Evolutionary conservation across 2,113 vertebrate genomes (phyloP).

Genomic region (Suncus etruscus): DNA sequence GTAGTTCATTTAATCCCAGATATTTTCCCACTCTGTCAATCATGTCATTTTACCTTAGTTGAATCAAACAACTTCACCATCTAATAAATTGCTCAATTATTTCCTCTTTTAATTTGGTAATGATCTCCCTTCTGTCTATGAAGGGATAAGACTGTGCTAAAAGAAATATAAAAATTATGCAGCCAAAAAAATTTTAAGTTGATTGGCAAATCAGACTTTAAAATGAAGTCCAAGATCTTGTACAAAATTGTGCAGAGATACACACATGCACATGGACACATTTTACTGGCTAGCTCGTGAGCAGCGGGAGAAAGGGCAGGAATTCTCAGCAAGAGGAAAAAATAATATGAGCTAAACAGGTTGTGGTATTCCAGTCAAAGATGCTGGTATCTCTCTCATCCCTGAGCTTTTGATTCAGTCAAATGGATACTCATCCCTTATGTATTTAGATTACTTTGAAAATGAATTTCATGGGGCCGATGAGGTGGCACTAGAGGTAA

Average conservation of each 20-base stretch:
- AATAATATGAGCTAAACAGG: not conserved
- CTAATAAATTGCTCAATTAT: constrained; percentile 28
- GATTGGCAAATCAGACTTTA: constrained; percentile 23
- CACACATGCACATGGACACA: not conserved
- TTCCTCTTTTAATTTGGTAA: constrained; percentile 37
- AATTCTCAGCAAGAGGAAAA: not conserved
- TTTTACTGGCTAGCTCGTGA: not conserved
- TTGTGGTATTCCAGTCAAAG: not conserved
- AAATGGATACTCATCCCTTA: not conserved
- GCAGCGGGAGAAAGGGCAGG: not conserved
- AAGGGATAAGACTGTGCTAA: not conserved
- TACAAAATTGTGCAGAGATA: not conserved
- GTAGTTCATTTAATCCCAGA: constrained; percentile 34
- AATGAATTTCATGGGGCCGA: not conserved
- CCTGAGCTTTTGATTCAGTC: no score
- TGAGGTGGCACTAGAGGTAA: no score
- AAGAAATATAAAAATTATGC: constrained; percentile 22
- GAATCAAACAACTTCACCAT: not conserved
- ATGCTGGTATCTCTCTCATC: not conserved
- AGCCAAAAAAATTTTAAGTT: constrained; percentile 37
- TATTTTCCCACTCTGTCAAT: constrained; percentile 49
- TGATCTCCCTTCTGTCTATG: not conserved
- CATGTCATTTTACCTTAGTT: constrained; percentile 34
- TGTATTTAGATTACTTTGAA: not conserved
- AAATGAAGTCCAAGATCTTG: constrained; percentile 21